These are phyloP conservation scores for Spisula solida DNA, from an alignment of 2,888 invertebrate genomes.

Conservation along the genomic window DNA sequence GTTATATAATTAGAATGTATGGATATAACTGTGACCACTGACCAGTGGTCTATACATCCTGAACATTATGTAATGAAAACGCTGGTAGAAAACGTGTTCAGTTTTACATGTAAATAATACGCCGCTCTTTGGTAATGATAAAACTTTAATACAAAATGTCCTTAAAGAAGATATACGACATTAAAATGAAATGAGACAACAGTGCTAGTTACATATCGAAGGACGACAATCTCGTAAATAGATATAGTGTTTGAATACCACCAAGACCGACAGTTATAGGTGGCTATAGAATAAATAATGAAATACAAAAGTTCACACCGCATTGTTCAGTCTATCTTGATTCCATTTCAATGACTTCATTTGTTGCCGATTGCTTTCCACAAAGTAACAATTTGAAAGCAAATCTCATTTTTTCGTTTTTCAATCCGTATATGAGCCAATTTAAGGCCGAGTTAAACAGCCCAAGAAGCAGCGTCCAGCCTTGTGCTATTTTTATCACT, in stretches of 20 bases:
- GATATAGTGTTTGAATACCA: too few species aligned
- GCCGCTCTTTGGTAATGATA: too few species aligned
- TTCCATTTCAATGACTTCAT: slow-evolving; percentile 26
- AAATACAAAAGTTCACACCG: too few species aligned
- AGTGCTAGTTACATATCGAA: too few species aligned
- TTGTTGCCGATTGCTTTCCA: background rate
- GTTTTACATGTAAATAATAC: slow-evolving; percentile 27
- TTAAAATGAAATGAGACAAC: too few species aligned
- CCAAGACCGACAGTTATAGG: too few species aligned
- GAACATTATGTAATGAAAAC: slow-evolving; percentile 45
- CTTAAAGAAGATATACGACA: too few species aligned
- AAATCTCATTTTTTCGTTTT: slow-evolving; percentile 53
- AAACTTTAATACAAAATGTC: too few species aligned
- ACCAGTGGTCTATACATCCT: slow-evolving; percentile 62
- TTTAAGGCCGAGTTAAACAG: slow-evolving; percentile 53
- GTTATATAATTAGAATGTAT: slow-evolving; percentile 54
- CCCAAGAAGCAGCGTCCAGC: slow-evolving; percentile 49
- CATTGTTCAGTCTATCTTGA: background rate
- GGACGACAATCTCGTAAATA: too few species aligned
- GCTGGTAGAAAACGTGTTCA: slow-evolving; percentile 46
- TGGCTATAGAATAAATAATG: too few species aligned
- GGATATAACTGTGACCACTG: slow-evolving; percentile 59
- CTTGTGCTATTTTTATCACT: slow-evolving; percentile 30
- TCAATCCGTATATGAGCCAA: slow-evolving; percentile 65
- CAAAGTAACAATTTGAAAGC: slow-evolving; percentile 57